phyloP scores from a whole-genome alignment of 1,140 invertebrate species.

The Pentalonia nigronervosa region DNA sequence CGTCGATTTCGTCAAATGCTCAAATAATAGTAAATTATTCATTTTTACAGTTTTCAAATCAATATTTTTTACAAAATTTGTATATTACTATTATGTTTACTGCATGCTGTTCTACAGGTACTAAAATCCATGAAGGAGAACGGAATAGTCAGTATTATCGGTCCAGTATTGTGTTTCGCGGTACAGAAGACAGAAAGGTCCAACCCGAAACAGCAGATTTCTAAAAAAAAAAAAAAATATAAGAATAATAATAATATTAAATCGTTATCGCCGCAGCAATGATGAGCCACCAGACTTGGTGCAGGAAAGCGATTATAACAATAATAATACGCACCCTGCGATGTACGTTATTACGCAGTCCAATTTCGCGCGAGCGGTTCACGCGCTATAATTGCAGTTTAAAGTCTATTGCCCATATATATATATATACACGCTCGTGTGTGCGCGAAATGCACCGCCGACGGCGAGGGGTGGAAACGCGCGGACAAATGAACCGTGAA shows the following conservation, averaged over 20 bases:
- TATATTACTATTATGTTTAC: not conserved
- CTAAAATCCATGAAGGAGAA: not conserved
- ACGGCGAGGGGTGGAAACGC: not conserved
- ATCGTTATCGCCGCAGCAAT: not conserved
- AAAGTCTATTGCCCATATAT: not conserved
- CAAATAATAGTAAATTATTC: too few species aligned
- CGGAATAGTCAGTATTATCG: not conserved
- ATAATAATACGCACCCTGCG: not conserved
- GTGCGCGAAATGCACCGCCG: not conserved
- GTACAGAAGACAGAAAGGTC: too few species aligned
- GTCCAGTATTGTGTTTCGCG: too few species aligned
- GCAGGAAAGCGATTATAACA: not conserved
- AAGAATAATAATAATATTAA: not conserved
- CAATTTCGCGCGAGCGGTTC: not conserved
- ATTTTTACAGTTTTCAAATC: not conserved
- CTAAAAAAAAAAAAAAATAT: too few species aligned
- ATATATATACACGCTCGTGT: too few species aligned
- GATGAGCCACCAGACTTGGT: not conserved
- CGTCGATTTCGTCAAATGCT: too few species aligned
- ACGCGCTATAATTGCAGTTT: conserved; percentile 7
- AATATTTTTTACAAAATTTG: not conserved
- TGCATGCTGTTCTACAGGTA: too few species aligned
- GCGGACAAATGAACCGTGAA: conserved; percentile 28
- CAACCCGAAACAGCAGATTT: not conserved
- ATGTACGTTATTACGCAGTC: not conserved